Base-by-base conservation (phyloP, 2,888 invertebrate genomes). In the Drosophila fulvimacula region DNA sequence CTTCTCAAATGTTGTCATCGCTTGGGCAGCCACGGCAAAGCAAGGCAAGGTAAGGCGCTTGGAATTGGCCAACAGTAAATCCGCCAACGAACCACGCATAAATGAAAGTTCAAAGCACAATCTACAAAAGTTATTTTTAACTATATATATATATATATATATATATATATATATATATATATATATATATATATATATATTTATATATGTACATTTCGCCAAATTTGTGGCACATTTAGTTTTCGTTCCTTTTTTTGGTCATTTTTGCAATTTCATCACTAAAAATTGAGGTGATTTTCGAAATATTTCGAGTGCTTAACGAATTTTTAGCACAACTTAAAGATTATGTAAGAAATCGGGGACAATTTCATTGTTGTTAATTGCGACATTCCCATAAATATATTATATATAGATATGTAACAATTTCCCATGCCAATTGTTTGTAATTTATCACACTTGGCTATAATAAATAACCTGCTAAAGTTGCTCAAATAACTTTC, bases 251-350 rank as follows among this genome's bases (percentile, higher is more conserved):
- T 32, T 17, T 17, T 39, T 44, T 52, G 53, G 34, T 57, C 46
- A 76, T 77, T 68, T 81, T 81, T 81, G 71, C 65, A 79, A 81
- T 88, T 87, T 84, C 85, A 79, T 89, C 89, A 85, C 74, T 73
- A 30, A 32, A 83, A 78, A 86, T 86, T 83, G 76, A 56, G 73
- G 49, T 9, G 60, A 61, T 56, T 77, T 65, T 65, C 42, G 69
- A 80, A 71, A 71, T 74, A 51, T 30, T 30, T 36, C 32, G 49
- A 52, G 51, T 57, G 79, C 72, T 61, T 64, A 61, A 34, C 46
- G 53, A 51, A 58, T 58, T 66, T 58, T 36, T 61, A 56, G 61
- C 49, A 61, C 49, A 64, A n/a, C 38, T 59, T 67, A 38, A 30
- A 63, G 42, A 36, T 62, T 56, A 51, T 39, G 39, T 53, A 49